phyloP scores from a whole-genome alignment of 2,113 vertebrate genomes.

The Nasalis larvatus region DNA sequence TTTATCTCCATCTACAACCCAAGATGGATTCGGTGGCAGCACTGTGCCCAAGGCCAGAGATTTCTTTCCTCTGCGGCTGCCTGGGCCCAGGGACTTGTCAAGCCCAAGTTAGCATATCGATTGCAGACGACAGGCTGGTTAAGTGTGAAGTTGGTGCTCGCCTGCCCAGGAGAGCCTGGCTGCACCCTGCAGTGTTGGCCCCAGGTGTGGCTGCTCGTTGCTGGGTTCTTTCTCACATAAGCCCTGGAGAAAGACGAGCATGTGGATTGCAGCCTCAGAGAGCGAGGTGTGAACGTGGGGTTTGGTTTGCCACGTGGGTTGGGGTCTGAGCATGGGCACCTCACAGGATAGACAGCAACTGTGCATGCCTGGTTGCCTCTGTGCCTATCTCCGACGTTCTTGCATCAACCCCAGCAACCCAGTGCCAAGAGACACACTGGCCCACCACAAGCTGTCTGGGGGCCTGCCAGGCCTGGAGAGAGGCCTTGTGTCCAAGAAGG shows the following conservation, averaged over 20 bases:
- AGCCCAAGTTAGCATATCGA: not conserved
- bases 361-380: not conserved
- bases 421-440: not conserved
- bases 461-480: not conserved
- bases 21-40: not conserved
- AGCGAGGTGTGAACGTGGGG: not conserved
- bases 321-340: not conserved
- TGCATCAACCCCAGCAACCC: not conserved
- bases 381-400: not conserved
- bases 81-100: conserved; percentile 50
- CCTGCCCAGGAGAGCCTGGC: not conserved
- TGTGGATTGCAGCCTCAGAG: not conserved
- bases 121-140: not conserved
- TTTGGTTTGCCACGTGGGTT: not conserved
- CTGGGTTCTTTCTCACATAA: not conserved
- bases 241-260: not conserved
- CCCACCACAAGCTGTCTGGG: not conserved
- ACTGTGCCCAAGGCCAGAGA: conserved; percentile 35
- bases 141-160: not conserved
- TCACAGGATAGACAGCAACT: not conserved
- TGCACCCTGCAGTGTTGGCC: not conserved
- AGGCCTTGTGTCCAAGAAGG: too few species aligned
- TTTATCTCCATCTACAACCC: conserved; percentile 20
- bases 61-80: conserved; percentile 27
- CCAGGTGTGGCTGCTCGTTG: not conserved